Percentiles rank a stretch among this genome's conserved stretches.
Evolutionary conservation across 2,113 vertebrate species (phyloP).

Genomic region (cattle (Bos taurus)): DNA sequence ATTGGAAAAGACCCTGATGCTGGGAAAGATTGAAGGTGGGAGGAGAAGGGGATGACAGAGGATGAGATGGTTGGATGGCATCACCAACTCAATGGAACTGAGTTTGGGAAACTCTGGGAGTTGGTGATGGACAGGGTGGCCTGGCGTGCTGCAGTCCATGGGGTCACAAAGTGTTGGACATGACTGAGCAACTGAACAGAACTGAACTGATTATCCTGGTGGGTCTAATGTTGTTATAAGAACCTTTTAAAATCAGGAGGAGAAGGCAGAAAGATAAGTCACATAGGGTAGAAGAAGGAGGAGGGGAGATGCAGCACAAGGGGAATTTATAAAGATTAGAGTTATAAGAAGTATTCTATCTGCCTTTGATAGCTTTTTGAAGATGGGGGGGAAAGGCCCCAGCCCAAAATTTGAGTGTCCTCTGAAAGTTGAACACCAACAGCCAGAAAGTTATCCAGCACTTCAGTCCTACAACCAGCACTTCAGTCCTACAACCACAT

Average conservation of each 20-base stretch:
- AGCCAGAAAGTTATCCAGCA: background rate
- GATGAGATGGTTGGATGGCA: too few relatives aligned
- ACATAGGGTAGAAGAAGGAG: background rate
- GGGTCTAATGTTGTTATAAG: background rate
- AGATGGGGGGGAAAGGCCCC: background rate
- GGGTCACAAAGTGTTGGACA: background rate
- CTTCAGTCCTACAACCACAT: too few relatives aligned
- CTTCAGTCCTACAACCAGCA: background rate
- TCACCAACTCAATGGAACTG: too few relatives aligned
- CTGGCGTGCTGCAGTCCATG: background rate
- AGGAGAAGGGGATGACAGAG: accelerated
- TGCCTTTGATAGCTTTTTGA: background rate
- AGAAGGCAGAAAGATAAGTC: background rate
- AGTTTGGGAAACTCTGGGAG: too few relatives aligned
- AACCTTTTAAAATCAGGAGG: background rate
- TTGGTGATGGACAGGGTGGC: too few relatives aligned
- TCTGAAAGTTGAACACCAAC: background rate
- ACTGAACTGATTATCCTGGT: background rate
- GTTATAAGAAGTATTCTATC: background rate
- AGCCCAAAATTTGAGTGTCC: background rate
- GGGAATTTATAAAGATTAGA: background rate
- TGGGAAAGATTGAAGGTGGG: background rate
- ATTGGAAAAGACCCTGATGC: background rate
- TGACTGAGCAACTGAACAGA: background rate
- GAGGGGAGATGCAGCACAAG: background rate